Conservation (phyloP, 2,888 invertebrate genomes). For the Amiota mariae region DNA sequence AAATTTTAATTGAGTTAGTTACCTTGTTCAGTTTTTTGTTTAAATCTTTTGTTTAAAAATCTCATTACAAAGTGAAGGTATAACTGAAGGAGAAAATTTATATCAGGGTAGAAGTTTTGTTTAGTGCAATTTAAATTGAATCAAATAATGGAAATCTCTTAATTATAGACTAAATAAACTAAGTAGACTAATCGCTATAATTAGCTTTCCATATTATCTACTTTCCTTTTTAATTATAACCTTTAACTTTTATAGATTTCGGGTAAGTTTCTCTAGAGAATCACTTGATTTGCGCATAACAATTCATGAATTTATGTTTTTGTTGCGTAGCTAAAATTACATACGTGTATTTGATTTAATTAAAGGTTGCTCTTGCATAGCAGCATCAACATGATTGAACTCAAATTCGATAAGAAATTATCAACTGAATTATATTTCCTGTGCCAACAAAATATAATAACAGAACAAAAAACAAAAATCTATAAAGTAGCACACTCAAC, state of each 20-base stretch:
- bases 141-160: no score
- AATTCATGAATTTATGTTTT: background rate
- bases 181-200: no score
- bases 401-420: slow-evolving; percentile 29
- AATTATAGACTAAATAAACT: no score
- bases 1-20: no score
- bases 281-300: background rate
- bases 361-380: background rate
- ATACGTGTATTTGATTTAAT: background rate
- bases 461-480: background rate
- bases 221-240: no score
- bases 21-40: slow-evolving; percentile 49
- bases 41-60: slow-evolving; percentile 56
- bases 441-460: slow-evolving; percentile 47
- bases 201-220: no score
- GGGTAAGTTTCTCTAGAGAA: no score
- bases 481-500: background rate
- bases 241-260: no score
- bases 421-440: slow-evolving; percentile 64
- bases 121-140: background rate
- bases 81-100: no score
- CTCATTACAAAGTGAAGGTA: no score
- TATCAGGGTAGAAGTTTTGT: no score
- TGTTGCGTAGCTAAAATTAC: background rate
- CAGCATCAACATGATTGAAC: background rate